These are phyloP conservation scores for Centropus unirufus DNA, from an alignment of 2,113 vertebrate genomes.

Conservation along the genomic window DNA sequence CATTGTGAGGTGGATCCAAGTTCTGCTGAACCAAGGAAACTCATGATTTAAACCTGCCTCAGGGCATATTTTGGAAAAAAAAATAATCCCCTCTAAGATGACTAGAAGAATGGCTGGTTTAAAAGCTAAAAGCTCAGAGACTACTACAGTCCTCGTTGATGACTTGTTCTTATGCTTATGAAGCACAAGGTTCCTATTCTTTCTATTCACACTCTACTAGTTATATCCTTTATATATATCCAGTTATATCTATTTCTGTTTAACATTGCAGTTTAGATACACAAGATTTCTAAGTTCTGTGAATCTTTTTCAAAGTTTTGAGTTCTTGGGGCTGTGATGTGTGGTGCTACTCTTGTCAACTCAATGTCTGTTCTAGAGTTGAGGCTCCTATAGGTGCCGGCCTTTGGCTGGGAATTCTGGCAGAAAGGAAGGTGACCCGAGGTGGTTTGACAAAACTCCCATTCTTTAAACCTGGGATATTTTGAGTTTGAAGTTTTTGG, in stretches of 20 bases:
- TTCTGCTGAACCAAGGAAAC: not conserved
- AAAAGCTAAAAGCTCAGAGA: fast-evolving
- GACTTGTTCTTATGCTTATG: not conserved
- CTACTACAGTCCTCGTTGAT: not conserved
- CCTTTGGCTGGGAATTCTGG: not conserved
- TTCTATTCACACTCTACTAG: not conserved
- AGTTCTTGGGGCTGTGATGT: not conserved
- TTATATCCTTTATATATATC: not conserved
- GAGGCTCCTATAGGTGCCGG: not conserved
- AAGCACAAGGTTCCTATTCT: not conserved
- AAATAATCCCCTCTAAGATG: not conserved
- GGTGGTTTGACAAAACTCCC: not conserved
- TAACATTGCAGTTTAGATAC: not conserved
- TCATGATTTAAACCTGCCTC: not conserved
- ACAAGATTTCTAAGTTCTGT: not conserved
- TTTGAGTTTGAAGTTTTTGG: not conserved
- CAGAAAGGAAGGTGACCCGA: not conserved
- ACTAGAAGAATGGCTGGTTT: not conserved
- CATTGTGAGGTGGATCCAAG: not conserved
- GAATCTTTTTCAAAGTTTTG: not conserved
- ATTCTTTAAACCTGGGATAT: not conserved
- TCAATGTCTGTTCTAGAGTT: not conserved
- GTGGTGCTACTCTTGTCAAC: not conserved
- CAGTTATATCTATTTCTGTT: not conserved
- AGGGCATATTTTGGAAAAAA: not conserved